Conservation (phyloP, 2,113 vertebrate species). For the Ageneiosus marmoratus region DNA sequence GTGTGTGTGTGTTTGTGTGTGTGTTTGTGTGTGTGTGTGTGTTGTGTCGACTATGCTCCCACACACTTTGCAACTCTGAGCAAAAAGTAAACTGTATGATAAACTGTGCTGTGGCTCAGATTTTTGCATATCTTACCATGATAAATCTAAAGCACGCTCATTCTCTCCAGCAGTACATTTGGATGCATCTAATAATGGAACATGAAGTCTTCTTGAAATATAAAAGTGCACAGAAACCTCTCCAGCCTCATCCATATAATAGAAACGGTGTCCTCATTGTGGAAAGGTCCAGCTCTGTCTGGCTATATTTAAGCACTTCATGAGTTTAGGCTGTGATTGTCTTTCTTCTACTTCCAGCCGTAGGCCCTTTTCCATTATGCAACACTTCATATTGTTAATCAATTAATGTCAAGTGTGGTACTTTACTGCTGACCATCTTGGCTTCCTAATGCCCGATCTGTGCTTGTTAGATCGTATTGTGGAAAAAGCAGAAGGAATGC, state of each 20-base stretch:
- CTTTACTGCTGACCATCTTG: constrained; percentile 33
- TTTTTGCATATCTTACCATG: constrained; percentile 22
- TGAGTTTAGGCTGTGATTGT: neutral
- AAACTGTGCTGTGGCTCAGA: constrained; percentile 7
- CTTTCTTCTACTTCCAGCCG: neutral
- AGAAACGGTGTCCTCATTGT: neutral
- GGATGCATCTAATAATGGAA: constrained; percentile 23
- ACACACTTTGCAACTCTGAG: constrained; percentile 13
- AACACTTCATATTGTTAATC: constrained; percentile 20
- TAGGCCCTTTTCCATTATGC: neutral
- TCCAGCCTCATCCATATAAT: constrained; percentile 12
- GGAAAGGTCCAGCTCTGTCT: constrained; percentile 9
- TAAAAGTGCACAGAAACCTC: constrained; percentile 8
- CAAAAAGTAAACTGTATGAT: neutral
- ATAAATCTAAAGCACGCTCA: neutral
- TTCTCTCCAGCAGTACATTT: constrained; percentile 18
- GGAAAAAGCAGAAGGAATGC: neutral
- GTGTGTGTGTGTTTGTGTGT: neutral
- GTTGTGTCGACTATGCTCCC: neutral
- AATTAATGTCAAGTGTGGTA: constrained; percentile 40
- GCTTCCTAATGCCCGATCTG: constrained; percentile 2
- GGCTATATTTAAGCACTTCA: neutral
- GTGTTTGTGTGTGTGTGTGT: neutral
- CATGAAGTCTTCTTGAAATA: neutral
- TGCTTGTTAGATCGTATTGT: constrained; percentile 21